Conservation (phyloP, 2,113 vertebrate genomes). For the Malurus cyaneus region DNA sequence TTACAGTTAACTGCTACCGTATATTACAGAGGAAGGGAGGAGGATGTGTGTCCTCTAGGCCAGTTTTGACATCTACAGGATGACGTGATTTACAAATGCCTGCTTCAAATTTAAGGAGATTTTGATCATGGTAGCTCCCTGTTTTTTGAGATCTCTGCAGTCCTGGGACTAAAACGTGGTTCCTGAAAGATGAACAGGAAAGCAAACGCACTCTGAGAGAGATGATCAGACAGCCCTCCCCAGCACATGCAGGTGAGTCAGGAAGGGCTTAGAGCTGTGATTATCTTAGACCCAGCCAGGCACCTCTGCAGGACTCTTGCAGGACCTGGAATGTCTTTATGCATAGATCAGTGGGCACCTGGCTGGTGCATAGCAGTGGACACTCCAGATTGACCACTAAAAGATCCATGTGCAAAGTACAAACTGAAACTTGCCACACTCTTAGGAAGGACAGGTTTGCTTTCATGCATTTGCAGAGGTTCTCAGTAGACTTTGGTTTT, state of each 20-base stretch:
- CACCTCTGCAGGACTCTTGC: background rate
- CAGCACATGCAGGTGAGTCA: background rate
- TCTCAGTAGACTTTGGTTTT: background rate
- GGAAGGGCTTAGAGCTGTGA: background rate
- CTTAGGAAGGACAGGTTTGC: background rate
- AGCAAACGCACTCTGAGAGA: background rate
- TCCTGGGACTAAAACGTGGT: background rate
- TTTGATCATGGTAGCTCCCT: background rate
- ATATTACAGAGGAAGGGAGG: slow-evolving; percentile 3
- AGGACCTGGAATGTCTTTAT: background rate
- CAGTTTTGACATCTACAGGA: background rate
- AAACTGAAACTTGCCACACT: background rate
- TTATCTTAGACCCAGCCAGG: background rate
- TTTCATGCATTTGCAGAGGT: background rate
- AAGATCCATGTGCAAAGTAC: background rate
- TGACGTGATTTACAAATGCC: background rate
- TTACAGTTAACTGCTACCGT: slow-evolving; percentile 55
- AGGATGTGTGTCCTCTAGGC: background rate
- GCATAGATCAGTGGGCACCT: background rate
- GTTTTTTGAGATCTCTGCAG: background rate
- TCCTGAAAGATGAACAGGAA: background rate
- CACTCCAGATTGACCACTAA: background rate
- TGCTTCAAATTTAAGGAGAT: background rate
- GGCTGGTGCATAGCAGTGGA: rapidly evolving
- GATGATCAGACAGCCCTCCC: background rate